These are phyloP conservation scores for Tympanoctomys barrerae DNA, from an alignment of 2,797 vertebrate genomes.

Conservation along the genomic window DNA sequence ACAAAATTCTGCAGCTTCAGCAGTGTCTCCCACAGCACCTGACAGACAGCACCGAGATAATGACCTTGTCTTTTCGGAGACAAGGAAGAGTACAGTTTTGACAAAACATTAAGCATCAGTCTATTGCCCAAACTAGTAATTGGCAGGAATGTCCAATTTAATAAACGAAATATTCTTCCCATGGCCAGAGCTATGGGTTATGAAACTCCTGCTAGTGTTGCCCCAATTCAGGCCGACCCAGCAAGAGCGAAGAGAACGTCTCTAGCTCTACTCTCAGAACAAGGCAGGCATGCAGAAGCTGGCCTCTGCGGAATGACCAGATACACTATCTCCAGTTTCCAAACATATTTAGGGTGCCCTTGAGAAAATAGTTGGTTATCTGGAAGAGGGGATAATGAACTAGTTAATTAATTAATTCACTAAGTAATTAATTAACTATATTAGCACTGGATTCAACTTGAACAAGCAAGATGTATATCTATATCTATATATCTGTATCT, in stretches of 20 bases:
- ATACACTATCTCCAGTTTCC: not conserved
- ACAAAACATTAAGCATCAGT: slow-evolving; percentile 59
- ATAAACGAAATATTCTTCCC: slow-evolving; percentile 26
- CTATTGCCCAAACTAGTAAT: slow-evolving; percentile 51
- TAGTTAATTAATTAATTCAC: not conserved
- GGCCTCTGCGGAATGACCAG: not conserved
- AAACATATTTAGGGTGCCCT: slow-evolving; percentile 13
- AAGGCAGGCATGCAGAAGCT: not conserved
- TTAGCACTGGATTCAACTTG: slow-evolving; percentile 12
- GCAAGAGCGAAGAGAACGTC: not conserved
- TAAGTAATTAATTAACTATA: not conserved
- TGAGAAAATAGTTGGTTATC: slow-evolving; percentile 10
- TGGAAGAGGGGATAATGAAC: not conserved
- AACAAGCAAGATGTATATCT: not conserved
- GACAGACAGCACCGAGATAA: slow-evolving; percentile 53
- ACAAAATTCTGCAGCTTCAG: slow-evolving; percentile 60
- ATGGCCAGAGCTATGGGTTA: not conserved
- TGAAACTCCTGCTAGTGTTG: slow-evolving; percentile 10
- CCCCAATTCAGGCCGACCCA: not conserved
- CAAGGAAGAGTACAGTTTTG: slow-evolving; percentile 44
- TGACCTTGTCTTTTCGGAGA: slow-evolving; percentile 27
- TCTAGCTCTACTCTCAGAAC: slow-evolving; percentile 6
- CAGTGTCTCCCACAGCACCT: not conserved
- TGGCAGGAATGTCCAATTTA: slow-evolving; percentile 37
- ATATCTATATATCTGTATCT: not conserved